These are phyloP conservation scores for Magallana angulata DNA, from an alignment of 1,140 invertebrate genomes.

Conservation along the genomic window DNA sequence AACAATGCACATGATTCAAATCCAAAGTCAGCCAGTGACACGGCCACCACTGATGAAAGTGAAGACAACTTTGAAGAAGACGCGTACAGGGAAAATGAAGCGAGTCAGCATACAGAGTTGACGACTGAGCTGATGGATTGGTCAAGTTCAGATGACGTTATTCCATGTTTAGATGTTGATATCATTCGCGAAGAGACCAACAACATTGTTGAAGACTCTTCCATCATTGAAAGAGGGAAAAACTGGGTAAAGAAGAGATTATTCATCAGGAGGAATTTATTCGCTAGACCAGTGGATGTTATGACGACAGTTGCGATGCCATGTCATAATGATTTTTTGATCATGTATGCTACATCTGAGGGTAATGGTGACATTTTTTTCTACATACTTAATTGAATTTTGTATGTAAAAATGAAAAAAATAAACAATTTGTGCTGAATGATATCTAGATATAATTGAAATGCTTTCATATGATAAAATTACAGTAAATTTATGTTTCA, in stretches of 20 bases:
- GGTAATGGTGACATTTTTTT: background rate
- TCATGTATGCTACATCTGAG: constrained; percentile 7
- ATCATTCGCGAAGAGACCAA: background rate
- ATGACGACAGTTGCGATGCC: background rate
- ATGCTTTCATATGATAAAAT: background rate
- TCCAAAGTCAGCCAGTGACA: background rate
- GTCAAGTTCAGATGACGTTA: background rate
- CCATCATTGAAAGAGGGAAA: background rate
- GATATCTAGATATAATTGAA: too few relatives aligned
- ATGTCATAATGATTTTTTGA: constrained; percentile 9
- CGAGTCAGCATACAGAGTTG: background rate
- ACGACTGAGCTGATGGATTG: background rate
- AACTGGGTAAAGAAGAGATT: background rate
- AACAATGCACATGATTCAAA: background rate
- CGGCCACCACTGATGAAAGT: background rate
- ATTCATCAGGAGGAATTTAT: background rate
- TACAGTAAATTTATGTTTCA: background rate
- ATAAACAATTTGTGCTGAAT: too few relatives aligned
- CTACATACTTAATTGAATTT: too few relatives aligned
- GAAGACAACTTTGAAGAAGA: too few relatives aligned
- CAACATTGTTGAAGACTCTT: background rate
- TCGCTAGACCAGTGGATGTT: background rate
- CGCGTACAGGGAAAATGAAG: too few relatives aligned
- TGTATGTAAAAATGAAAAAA: too few relatives aligned
- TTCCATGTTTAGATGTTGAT: constrained; percentile 9